Evolutionary conservation across 2,888 invertebrate species (phyloP), one percentile per base, ranked within the genome.

Genomic region (Ochropleura plecta): DNA sequence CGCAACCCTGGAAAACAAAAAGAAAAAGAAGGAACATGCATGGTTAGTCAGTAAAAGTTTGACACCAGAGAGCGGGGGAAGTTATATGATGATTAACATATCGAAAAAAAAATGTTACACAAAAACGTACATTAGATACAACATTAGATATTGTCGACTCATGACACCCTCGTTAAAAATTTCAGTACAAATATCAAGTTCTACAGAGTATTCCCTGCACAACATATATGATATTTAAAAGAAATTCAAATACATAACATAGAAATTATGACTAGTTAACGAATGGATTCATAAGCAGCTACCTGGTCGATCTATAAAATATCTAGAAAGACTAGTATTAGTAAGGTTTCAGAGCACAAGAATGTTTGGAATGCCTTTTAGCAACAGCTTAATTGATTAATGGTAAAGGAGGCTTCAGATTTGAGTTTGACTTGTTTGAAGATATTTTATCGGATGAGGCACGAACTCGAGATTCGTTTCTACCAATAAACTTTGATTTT

Each of bases 351-450:
- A 69, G 40, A 51, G 57, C 30, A 64, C 51, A 60, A 51, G 48
- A 82, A 82, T 77, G 63, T 1, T 30, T 40, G 71, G 82, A 82
- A 85, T 82, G 78, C 16, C 30, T n/a, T 20, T 72, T 30, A 77
- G 85, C 12, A 76, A 85, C 78, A 55, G 20, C 30, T 71, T 77
- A 85, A 82, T 82, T 69, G 70, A 67, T 46, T 63, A 70, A 10
- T 10, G 10, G n/a, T 82, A 77, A 82, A 82, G 68, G 71, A 53
- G 78, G 10, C 16, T 77, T 40, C 44, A 82, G n/a, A 85, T 49
- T 76, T 14, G 14, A 57, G 10, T 0, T 46, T 30, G 42, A n/a
- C 12, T 65, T n/a, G 64, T 40, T 30, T 30, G 30, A 30, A 30
- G 30, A 30, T 30, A 30, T 30, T 30, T 30, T 30, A 30, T 30